Conservation (phyloP, 2,797 vertebrate species). For the Menidia menidia region DNA sequence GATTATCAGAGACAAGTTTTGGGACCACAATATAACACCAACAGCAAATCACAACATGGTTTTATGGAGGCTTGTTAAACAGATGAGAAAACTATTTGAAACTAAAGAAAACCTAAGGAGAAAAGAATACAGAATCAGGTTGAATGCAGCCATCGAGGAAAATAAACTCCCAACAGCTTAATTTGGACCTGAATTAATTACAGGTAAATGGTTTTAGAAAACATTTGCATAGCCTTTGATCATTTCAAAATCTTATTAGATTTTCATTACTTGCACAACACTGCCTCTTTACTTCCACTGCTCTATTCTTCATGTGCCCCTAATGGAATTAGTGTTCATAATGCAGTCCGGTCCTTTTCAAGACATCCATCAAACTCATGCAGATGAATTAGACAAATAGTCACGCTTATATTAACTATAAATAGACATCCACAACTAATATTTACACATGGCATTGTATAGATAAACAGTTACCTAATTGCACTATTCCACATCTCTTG, state of each 20-base stretch:
- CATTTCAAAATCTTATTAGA: no score
- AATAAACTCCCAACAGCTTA: slow-evolving; percentile 27
- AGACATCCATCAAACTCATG: slow-evolving; percentile 62
- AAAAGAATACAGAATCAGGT: background rate
- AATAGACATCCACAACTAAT: slow-evolving; percentile 56
- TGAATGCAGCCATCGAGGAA: background rate
- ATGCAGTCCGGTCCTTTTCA: slow-evolving; percentile 28
- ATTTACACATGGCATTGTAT: slow-evolving; percentile 56
- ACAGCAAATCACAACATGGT: slow-evolving; percentile 71
- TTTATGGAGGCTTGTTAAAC: slow-evolving; percentile 56
- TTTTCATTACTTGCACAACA: background rate
- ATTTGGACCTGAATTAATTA: slow-evolving; percentile 18
- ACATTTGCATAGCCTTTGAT: no score
- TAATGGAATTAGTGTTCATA: slow-evolving; percentile 54
- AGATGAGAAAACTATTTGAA: slow-evolving; percentile 44
- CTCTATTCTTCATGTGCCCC: slow-evolving; percentile 43
- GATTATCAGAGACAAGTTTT: slow-evolving; percentile 54
- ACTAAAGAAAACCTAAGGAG: background rate
- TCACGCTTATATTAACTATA: slow-evolving; percentile 43
- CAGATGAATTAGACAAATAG: slow-evolving; percentile 46
- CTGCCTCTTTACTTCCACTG: background rate
- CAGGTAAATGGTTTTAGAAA: no score
- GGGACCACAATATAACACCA: slow-evolving; percentile 47
- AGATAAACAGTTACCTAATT: slow-evolving; percentile 75
- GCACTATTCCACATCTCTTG: slow-evolving; percentile 65